Evolutionary conservation across 2,888 invertebrate genomes (phyloP), one percentile per base, ranked within the genome.

Genomic region (Halictus ligatus): DNA sequence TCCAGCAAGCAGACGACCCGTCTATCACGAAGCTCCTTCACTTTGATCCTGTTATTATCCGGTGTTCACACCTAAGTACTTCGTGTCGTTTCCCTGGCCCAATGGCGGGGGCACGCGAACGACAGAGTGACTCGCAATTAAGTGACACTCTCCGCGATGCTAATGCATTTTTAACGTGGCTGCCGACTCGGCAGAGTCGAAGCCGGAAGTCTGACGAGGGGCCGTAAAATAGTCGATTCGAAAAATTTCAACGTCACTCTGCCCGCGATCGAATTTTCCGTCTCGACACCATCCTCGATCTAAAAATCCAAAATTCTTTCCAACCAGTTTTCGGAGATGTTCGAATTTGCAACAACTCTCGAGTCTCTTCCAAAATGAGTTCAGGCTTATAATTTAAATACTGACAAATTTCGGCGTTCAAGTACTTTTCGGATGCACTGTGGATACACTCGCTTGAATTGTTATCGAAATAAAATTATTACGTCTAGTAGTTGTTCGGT

Each of bases 101-200:
- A 54, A 75, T 43, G 69, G 54, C 25, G 73, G 29, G 29, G 15
- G 43, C n/a, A 43, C 71, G 43, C 46, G 35, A 25, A 46, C 29
- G 64, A 85, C 71, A 71, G 77, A 80, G 64, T 74, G 71, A 85
- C 48, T 85, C 25, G 43, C 75, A 43, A 80, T 82, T 80, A 85
- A 78, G 77, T 60, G 78, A 54, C 75, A 67, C 80, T 64, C 69
- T 80, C 72, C 13, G 25, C 54, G 58, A 83, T 85, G 78, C 78
- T 75, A 85, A 85, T 83, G 74, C 77, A 73, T 83, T 85, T 82
- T 75, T 75, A 54, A 67, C 80, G 29, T 35, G 29, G 13, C 15
- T 40, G 75, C 80, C 67, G 50, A 64, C 58, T 78, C 40, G 29
- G 81, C 79, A 64, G 74, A n/a, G 67, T 77, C 25, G 64, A 21